Conservation (phyloP, 2,888 invertebrate genomes). For the Brachyptera putata region DNA sequence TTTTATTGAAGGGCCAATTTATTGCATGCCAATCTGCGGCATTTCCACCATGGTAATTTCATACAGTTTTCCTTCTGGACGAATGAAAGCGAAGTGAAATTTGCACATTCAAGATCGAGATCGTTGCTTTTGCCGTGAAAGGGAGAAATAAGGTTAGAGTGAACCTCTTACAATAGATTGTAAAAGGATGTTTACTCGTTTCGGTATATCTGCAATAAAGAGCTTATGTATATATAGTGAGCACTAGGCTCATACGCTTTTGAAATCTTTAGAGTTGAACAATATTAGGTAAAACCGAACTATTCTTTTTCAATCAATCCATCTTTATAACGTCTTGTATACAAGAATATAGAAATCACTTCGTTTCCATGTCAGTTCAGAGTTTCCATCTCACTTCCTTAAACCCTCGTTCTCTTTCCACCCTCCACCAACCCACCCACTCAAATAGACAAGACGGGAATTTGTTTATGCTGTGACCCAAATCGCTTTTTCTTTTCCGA, state of each 20-base stretch:
- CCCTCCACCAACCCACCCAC: background rate
- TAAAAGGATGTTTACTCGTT: conserved; percentile 14
- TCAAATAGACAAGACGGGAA: background rate
- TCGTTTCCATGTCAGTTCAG: background rate
- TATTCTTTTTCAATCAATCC: conserved; percentile 4
- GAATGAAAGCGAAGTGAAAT: too few relatives aligned
- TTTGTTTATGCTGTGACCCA: conserved; percentile 1
- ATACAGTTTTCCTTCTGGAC: too few relatives aligned
- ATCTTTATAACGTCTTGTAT: conserved; percentile 13
- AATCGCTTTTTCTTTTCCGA: too few relatives aligned
- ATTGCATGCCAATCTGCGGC: too few relatives aligned
- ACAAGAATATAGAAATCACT: conserved; percentile 12
- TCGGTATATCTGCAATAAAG: conserved; percentile 13
- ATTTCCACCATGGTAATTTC: too few relatives aligned
- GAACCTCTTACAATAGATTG: too few relatives aligned
- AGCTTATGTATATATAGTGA: too few relatives aligned
- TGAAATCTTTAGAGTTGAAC: background rate
- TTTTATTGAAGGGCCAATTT: too few relatives aligned
- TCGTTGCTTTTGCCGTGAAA: too few relatives aligned
- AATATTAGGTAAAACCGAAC: conserved; percentile 4
- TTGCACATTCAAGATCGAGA: too few relatives aligned
- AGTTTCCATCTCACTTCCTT: background rate
- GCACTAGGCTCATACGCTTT: too few relatives aligned
- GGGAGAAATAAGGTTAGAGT: too few relatives aligned
- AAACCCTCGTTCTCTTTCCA: background rate